Base-by-base conservation (phyloP, 2,797 vertebrate genomes). In the Clarias pachynema region DNA sequence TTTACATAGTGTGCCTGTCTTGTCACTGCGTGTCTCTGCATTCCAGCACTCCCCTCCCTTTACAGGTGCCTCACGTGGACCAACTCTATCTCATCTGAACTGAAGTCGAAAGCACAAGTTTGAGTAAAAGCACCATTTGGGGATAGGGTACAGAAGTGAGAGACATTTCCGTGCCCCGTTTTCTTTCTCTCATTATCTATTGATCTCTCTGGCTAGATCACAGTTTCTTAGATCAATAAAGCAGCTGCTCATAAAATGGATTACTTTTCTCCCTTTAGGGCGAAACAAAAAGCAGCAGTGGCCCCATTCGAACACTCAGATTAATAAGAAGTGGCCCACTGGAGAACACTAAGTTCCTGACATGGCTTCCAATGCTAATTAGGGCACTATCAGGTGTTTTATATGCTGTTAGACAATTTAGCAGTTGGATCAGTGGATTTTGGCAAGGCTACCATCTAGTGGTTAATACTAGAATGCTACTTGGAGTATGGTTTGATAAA, bases 361-460 rank as follows among this genome's bases (percentile, higher is more conserved):
- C 82, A 79, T 62, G 56, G 57, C 53, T 62, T 75, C 56, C 59
- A 34, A 84, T 87, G 73, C 68, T 86, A 81, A 75, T 83, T 80
- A 83, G 60, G 75, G 83, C 7, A 10, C 29, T 60, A 62, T 69
- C 69, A 81, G 77, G 81, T 77, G 77, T 79, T 75, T 49, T 37
- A 80, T 9, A 4, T 40, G 75, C 73, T 73, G 44, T n/a, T 65
- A 83, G 37, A 4, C 53, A 40, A 70, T 66, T 85, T 24, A 77
- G 20, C 5, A 53, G 6, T 22, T 18, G 3, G 9, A 53, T 37
- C 29, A 31, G 77, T 84, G 66, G 15, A 68, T 74, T 65, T 80
- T 83, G 63, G 5, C 77, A 31, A 87, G 87, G 85, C 80, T 73
- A 49, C 88, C 92, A 88, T 91, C 93, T 93, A 88, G 88, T 91